Base-by-base conservation (phyloP, 2,113 vertebrate genomes). In the Xenus cinereus region DNA sequence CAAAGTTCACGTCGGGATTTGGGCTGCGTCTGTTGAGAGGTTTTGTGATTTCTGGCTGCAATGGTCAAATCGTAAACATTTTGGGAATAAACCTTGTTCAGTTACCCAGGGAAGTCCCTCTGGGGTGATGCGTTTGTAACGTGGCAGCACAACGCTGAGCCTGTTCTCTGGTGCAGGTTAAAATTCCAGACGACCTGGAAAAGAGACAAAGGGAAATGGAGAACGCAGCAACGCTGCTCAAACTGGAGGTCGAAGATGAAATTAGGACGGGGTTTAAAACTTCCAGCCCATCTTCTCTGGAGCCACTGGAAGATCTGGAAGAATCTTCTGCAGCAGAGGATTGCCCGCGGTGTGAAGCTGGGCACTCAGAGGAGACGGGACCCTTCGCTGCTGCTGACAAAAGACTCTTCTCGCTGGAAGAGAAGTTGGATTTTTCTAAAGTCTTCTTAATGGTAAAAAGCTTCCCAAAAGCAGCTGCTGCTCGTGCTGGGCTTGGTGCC, bases 191-290 rank as follows among this genome's bases (percentile, higher is more conserved):
- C 33, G 97, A 98, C 41, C 54, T 97, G 94, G 97, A 98, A 63
- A 91, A 89, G 88, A 97, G 93, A 67, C 98, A 98, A 20, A 94
- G 74, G 66, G 98, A 98, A 84, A 97, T 97, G 37, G 97, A 96
- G 74, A 96, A 96, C 2, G 94, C 98, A 19, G 98, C 98, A 84
- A 95, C 64, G 5, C 68, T 91, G 6, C 97, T 99, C 39, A 98
- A 98, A 78, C 96, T 92, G 50, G 98, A 98, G 64, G 97, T 98
- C 32, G 98, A 98, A 97, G 97, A 97, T 51, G 98, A 98, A 95
- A 97, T 98, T 10, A 96, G 96, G 90, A 95, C 7, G 2, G 97
- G 96, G 39, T 97, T 98, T 74, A 92, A 84, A 93, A 97, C 96
- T 74, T 91, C 97, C 62, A 91, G 73, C 78, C 94, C 95, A 45